phyloP scores from a whole-genome alignment of 1,140 invertebrate species.

The Drosophila navojoa region DNA sequence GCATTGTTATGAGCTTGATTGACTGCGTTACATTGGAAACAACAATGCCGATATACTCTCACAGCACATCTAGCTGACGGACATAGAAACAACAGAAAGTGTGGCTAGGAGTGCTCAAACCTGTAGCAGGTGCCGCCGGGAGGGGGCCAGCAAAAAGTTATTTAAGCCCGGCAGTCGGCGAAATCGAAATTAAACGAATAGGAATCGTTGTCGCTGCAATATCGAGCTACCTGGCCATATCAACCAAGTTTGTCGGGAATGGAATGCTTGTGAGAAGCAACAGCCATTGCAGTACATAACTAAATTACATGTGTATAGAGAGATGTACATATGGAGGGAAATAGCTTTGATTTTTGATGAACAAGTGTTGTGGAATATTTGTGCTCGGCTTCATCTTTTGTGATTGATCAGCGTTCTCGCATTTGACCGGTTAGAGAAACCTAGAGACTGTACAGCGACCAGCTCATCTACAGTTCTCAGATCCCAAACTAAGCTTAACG shows the following conservation, averaged over 20 bases:
- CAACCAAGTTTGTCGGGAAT: conserved; percentile 7
- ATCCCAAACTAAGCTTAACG: neutral
- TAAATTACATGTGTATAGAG: neutral
- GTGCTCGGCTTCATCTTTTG: neutral
- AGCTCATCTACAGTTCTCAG: conserved; percentile 42
- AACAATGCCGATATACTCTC: neutral
- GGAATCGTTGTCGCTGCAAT: conserved; percentile 23
- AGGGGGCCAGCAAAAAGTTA: conserved; percentile 19
- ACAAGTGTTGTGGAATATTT: conserved; percentile 47
- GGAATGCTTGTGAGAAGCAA: conserved; percentile 18
- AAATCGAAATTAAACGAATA: conserved; percentile 40
- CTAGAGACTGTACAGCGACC: conserved; percentile 27
- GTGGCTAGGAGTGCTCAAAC: conserved; percentile 18
- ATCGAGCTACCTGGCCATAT: conserved; percentile 1
- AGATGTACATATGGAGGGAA: conserved; percentile 6
- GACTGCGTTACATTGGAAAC: too few relatives aligned
- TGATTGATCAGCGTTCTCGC: neutral
- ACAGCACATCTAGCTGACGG: neutral
- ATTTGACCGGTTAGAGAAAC: conserved; percentile 35
- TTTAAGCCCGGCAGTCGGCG: conserved; percentile 37
- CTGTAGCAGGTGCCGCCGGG: neutral
- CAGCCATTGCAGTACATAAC: conserved; percentile 1
- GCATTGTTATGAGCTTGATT: too few relatives aligned
- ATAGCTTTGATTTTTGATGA: conserved; percentile 32
- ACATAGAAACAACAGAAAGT: conserved; percentile 38